phyloP scores from a whole-genome alignment of 2,113 vertebrate genomes.

The Ophthalmolycus amberensis region DNA sequence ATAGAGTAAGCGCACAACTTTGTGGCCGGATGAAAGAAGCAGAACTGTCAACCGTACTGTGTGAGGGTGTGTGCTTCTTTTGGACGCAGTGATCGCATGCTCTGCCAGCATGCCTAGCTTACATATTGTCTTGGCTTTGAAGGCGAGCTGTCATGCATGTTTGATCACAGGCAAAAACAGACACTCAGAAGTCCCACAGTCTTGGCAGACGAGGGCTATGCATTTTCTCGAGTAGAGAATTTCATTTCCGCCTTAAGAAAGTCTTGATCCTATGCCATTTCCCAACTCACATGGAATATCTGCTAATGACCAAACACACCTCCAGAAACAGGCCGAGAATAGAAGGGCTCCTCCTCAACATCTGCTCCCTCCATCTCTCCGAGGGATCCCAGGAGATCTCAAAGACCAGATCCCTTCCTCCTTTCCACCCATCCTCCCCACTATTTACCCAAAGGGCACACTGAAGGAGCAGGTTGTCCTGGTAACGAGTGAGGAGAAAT shows the following conservation, averaged over 20 bases:
- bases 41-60: constrained; percentile 45
- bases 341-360: constrained; percentile 61
- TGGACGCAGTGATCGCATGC: constrained; percentile 53
- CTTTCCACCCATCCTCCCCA: constrained; percentile 28
- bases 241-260: constrained; percentile 53
- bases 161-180: constrained; percentile 76
- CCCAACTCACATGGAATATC: constrained; percentile 46
- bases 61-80: constrained; percentile 49
- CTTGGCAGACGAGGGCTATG: constrained; percentile 58
- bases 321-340: constrained; percentile 57
- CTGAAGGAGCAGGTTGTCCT: constrained; percentile 57
- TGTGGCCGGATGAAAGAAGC: constrained; percentile 51
- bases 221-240: constrained; percentile 57
- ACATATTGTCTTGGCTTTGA: constrained; percentile 76
- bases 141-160: constrained; percentile 80
- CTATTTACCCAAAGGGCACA: constrained; percentile 57
- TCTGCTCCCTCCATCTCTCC: constrained; percentile 51
- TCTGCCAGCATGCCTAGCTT: constrained; percentile 55
- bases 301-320: constrained; percentile 73
- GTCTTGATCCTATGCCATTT: constrained; percentile 51
- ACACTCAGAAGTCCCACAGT: constrained; percentile 59
- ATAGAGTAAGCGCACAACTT: constrained; percentile 41
- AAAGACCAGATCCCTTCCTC: constrained; percentile 51
- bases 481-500: constrained; percentile 58
- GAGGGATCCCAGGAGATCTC: constrained; percentile 47